These are phyloP conservation scores for Drosophila subpulchrella DNA, from an alignment of 1,140 invertebrate genomes.

Conservation along the genomic window DNA sequence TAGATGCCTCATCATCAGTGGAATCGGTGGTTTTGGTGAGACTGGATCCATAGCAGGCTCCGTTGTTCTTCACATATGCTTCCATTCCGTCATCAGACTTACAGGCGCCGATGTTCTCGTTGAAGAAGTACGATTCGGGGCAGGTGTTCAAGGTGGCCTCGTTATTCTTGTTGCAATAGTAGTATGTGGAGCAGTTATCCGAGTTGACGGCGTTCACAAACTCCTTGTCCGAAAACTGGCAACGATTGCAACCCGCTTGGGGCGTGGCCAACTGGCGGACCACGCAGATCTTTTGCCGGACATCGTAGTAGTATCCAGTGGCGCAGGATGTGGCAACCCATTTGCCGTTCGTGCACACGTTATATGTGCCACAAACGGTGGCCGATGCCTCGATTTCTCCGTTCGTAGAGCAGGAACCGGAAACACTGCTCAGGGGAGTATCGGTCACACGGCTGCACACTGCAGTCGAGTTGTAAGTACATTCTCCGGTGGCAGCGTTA, in stretches of 20 bases:
- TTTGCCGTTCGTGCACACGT: slow-evolving; percentile 13
- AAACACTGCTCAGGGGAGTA: neutral
- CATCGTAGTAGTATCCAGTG: slow-evolving; percentile 36
- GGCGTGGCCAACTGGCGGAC: slow-evolving; percentile 14
- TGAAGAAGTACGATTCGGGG: neutral
- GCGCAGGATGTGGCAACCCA: slow-evolving; percentile 14
- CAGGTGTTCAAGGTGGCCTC: neutral
- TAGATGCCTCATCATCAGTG: neutral
- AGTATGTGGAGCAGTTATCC: slow-evolving; percentile 30
- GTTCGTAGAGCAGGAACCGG: neutral
- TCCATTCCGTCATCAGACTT: rapidly evolving
- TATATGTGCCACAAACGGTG: slow-evolving; percentile 32
- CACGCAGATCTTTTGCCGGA: rapidly evolving
- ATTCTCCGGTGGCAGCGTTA: neutral
- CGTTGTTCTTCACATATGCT: neutral
- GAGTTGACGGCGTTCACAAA: slow-evolving; percentile 51
- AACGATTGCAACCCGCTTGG: slow-evolving; percentile 44
- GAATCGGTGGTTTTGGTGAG: neutral
- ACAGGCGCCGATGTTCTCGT: slow-evolving; percentile 43
- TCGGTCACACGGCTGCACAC: slow-evolving; percentile 43
- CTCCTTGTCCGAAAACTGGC: slow-evolving; percentile 3
- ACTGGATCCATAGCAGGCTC: slow-evolving; percentile 39
- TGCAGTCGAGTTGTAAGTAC: neutral
- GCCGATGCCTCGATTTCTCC: neutral
- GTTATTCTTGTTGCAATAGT: slow-evolving; percentile 40